A percentile compares a stretch with the other conserved stretches of the same genome.
Conservation (phyloP, 2,113 vertebrate species). For the Neofelis nebulosa region DNA sequence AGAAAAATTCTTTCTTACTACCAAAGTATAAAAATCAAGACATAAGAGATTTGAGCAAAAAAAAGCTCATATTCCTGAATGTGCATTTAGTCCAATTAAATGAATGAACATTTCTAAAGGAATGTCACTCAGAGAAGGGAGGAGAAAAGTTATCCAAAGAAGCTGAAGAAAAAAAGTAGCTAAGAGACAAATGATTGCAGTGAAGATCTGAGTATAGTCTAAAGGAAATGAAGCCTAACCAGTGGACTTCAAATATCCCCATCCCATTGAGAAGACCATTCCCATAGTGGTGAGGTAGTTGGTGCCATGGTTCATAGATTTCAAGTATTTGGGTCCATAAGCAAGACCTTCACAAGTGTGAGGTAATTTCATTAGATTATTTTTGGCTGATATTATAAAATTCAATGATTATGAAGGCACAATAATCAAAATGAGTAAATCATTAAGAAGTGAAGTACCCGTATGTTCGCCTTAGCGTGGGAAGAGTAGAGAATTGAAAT, state of each 20-base stretch:
- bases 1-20: not conserved
- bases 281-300: not conserved
- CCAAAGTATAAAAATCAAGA: not conserved
- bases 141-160: not conserved
- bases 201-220: not conserved
- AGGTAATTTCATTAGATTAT: not conserved
- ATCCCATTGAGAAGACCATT: not conserved
- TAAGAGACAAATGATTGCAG: not conserved
- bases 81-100: not conserved
- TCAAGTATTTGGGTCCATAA: not conserved
- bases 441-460: not conserved
- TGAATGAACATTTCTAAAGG: not conserved
- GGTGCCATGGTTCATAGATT: not conserved
- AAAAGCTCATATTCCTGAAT: not conserved
- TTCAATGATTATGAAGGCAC: not conserved
- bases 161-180: not conserved
- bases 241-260: not conserved
- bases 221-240: not conserved
- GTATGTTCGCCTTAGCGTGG: not conserved
- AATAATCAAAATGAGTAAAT: not conserved
- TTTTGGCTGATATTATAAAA: not conserved
- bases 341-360: not conserved
- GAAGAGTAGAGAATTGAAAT: not conserved
- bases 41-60: not conserved
- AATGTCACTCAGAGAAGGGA: not conserved